phyloP scores from a whole-genome alignment of 2,113 vertebrate genomes.

The Podarcis cretensis region DNA sequence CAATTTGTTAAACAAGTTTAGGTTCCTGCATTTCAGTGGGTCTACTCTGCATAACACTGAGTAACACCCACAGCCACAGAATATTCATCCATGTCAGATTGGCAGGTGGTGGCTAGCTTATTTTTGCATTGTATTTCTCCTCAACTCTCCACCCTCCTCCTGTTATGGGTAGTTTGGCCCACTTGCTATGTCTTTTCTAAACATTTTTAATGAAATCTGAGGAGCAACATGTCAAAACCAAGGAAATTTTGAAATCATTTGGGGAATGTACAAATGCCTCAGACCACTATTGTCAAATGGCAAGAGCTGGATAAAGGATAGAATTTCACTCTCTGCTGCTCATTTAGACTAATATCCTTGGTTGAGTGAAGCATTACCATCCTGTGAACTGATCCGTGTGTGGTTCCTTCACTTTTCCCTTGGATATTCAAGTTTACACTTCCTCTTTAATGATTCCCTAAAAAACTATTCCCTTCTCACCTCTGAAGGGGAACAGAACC shows the following conservation, averaged over 20 bases:
- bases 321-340: conserved; percentile 43
- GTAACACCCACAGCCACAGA: too few relatives aligned
- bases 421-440: conserved; percentile 52
- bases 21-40: too few relatives aligned
- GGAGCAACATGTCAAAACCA: not conserved
- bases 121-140: too few relatives aligned
- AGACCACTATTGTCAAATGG: not conserved
- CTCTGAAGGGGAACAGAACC: conserved; percentile 39
- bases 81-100: too few relatives aligned
- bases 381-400: conserved; percentile 72
- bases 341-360: conserved; percentile 65
- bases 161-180: too few relatives aligned
- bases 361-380: conserved; percentile 42
- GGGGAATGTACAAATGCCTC: not conserved
- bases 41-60: too few relatives aligned
- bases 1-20: not conserved
- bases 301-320: not conserved
- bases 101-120: too few relatives aligned
- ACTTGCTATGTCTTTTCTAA: not conserved
- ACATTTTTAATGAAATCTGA: not conserved
- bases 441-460: conserved; percentile 61
- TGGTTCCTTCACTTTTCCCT: conserved; percentile 53
- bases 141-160: too few relatives aligned
- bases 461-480: conserved; percentile 49
- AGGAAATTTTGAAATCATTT: not conserved